Base-by-base conservation (phyloP, 1,140 invertebrate genomes). In the Zaprionus lachaisei region DNA sequence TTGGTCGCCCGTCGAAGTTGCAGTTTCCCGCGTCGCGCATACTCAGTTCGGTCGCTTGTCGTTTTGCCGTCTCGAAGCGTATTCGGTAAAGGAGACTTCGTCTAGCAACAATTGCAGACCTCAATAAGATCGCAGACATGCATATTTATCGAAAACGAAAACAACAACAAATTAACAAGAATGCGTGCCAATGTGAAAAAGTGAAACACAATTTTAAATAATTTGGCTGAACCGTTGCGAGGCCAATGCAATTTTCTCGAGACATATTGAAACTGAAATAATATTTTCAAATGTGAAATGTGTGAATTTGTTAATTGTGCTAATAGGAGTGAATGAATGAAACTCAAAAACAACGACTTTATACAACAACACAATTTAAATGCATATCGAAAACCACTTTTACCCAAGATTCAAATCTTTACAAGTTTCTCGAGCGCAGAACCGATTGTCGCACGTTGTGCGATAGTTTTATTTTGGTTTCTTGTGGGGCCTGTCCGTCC, bases 351-450 rank as follows among this genome's bases (percentile, higher is more conserved):
- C 17, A 73, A 65, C 54, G 44, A 72, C 24, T 24, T 51, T 22
- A 63, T 15, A 47, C 58, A 41, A 77, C 73, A 66, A 31, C 5
- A 34, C 34, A 26, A 69, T 78, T 71, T 71, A 72, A 73, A 90
- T 72, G 31, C 74, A 55, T 81, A 84, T 79, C 75, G 81, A 80
- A 85, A 85, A 90, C 85, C 90, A 91, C 85, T 90, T 90, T 90
- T 90, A 90, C 85, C 85, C 65, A 74, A 81, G 85, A 69, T 77
- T 80, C 77, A 38, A 72, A 73, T 80, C 69, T 77, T 70, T 57
- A 38, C 66, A 57, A 63, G 66, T 60, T 81, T 51, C 77, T 77
- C 72, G 72, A 78, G 74, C 84, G 73, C 80, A 86, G 83, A 86
- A 87, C 72, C 47, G 15, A 41, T n/a, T n/a, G 76, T 26, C 54